A percentile compares a stretch with the other conserved stretches of the same genome.
These are phyloP conservation scores for Apaloderma vittatum DNA, from an alignment of 2,113 vertebrate species.

Conservation along the genomic window DNA sequence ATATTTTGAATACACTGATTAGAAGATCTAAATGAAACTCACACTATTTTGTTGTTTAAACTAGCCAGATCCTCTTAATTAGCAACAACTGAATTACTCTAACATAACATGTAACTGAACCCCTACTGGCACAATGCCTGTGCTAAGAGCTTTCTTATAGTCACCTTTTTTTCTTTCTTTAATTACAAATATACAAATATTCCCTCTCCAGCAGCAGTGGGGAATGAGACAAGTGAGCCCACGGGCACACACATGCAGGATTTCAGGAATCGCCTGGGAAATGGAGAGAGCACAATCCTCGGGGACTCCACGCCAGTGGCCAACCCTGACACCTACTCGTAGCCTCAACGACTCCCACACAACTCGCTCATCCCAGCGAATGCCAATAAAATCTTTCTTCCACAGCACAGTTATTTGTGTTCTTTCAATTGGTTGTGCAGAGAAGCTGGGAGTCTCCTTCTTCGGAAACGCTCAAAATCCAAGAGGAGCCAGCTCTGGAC, in stretches of 20 bases:
- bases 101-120: slow-evolving; percentile 33
- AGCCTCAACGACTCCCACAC: not conserved
- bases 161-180: not conserved
- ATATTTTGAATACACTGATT: not conserved
- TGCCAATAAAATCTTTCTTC: not conserved
- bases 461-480: not conserved
- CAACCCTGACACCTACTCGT: not conserved
- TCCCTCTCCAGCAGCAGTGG: not conserved
- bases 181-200: not conserved
- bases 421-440: accelerated
- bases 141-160: not conserved
- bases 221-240: not conserved
- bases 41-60: not conserved
- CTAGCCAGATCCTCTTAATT: not conserved
- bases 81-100: slow-evolving; percentile 30
- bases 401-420: not conserved
- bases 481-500: not conserved
- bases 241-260: not conserved
- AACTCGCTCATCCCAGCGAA: not conserved
- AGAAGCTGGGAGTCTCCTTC: not conserved
- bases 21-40: not conserved
- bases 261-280: not conserved
- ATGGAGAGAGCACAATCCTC: not conserved
- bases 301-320: not conserved
- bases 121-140: not conserved